Evolutionary conservation across 1,140 invertebrate genomes (phyloP).

Genomic region (Sinonovacula constricta): DNA sequence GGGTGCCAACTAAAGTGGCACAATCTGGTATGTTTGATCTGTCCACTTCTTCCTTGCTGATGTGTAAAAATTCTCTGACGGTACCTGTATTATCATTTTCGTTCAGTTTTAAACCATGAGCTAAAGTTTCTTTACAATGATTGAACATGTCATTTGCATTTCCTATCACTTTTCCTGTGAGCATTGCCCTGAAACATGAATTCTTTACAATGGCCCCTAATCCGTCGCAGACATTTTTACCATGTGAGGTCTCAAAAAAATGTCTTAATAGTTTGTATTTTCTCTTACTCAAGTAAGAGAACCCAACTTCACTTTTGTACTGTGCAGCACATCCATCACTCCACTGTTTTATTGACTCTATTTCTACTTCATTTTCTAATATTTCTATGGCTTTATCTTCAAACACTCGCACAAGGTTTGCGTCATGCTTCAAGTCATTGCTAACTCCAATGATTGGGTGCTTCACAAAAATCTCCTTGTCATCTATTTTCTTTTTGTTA

Average conservation of each 20-base stretch:
- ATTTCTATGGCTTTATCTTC: constrained; percentile 4
- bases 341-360: constrained; percentile 1
- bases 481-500: neutral
- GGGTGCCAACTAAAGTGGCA: neutral
- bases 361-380: neutral
- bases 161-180: neutral
- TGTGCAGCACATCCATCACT: neutral
- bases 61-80: neutral
- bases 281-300: neutral
- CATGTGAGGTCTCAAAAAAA: neutral
- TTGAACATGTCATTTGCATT: neutral
- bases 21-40: neutral
- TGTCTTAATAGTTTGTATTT: neutral
- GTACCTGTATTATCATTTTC: neutral
- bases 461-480: neutral
- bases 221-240: too few relatives aligned
- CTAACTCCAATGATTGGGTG: constrained; percentile 1
- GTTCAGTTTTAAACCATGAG: neutral
- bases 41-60: neutral
- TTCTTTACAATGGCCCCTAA: neutral
- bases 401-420: neutral
- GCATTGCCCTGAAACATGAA: neutral
- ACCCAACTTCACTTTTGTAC: neutral
- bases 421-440: constrained; percentile 3
- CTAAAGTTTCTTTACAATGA: neutral